A percentile compares a stretch with the other conserved stretches of the same genome.
These are phyloP conservation scores for Bos javanicus DNA, from an alignment of 2,113 vertebrate genomes.

Conservation along the genomic window DNA sequence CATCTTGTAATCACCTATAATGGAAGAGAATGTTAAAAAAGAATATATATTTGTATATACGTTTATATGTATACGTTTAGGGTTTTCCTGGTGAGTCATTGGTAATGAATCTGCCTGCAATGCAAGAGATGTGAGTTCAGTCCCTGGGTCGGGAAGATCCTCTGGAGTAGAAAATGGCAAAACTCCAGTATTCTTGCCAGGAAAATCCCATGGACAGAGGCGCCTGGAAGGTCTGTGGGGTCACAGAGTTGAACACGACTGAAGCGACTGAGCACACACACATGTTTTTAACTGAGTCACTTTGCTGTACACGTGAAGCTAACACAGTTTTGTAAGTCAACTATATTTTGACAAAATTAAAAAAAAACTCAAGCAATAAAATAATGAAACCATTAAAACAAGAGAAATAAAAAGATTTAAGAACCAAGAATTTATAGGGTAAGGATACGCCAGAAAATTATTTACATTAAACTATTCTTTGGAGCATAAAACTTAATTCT, in stretches of 20 bases:
- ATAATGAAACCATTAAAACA: neutral
- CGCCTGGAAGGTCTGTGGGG: neutral
- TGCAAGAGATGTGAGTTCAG: neutral
- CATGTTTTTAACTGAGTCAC: neutral
- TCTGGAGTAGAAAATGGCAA: neutral
- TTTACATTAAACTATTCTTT: neutral
- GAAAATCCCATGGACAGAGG: neutral
- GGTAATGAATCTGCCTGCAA: neutral
- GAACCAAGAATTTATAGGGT: neutral
- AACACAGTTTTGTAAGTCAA: neutral
- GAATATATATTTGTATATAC: neutral
- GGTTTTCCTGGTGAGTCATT: neutral
- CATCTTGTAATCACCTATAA: neutral
- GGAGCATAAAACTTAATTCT: neutral
- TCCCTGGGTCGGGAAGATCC: neutral
- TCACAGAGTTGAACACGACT: neutral
- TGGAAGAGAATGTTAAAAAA: neutral
- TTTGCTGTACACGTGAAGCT: neutral
- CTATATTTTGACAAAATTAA: neutral
- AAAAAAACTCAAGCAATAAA: neutral
- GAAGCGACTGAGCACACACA: neutral
- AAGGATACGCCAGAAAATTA: neutral
- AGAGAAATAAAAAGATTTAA: neutral
- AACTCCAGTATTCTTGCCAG: neutral
- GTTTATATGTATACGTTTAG: neutral